phyloP scores from a whole-genome alignment of 2,888 invertebrate genomes.

The Aspidapion aeneum region DNA sequence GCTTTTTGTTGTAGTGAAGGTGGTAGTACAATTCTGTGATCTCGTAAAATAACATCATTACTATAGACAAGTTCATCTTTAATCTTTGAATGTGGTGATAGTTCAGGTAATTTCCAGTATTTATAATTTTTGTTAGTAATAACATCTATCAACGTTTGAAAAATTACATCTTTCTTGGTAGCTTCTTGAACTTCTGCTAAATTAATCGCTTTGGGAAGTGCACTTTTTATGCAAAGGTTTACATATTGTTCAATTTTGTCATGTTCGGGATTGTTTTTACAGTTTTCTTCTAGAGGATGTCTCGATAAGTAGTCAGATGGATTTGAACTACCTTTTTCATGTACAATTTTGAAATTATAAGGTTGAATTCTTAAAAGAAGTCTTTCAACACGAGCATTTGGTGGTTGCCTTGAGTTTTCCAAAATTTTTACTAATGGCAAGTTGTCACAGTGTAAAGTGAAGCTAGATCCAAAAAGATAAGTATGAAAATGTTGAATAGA shows the following conservation, averaged over 20 bases:
- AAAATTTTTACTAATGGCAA: slow-evolving; percentile 12
- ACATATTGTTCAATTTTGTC: slow-evolving; percentile 14
- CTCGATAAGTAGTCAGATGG: slow-evolving; percentile 24
- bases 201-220: slow-evolving; percentile 12
- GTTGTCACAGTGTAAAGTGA: slow-evolving; percentile 13
- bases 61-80: slow-evolving; percentile 5
- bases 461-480: slow-evolving; percentile 17
- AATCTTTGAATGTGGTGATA: slow-evolving; percentile 6
- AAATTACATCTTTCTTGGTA: slow-evolving; percentile 11
- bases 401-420: slow-evolving; percentile 12
- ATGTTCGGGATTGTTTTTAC: background rate
- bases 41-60: too few relatives aligned
- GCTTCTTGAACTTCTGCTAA: slow-evolving; percentile 14
- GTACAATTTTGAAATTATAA: slow-evolving; percentile 16
- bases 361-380: slow-evolving; percentile 16
- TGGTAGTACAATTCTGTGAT: too few relatives aligned
- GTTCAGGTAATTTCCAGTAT: slow-evolving; percentile 1
- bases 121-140: slow-evolving; percentile 9
- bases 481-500: slow-evolving; percentile 24
- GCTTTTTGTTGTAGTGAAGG: too few relatives aligned
- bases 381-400: slow-evolving; percentile 19
- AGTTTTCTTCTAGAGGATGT: slow-evolving; percentile 12
- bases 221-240: slow-evolving; percentile 12
- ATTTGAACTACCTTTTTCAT: slow-evolving; percentile 21
- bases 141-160: background rate